These are phyloP conservation scores for Fregata magnificens DNA, from an alignment of 2,113 vertebrate species.

Conservation along the genomic window DNA sequence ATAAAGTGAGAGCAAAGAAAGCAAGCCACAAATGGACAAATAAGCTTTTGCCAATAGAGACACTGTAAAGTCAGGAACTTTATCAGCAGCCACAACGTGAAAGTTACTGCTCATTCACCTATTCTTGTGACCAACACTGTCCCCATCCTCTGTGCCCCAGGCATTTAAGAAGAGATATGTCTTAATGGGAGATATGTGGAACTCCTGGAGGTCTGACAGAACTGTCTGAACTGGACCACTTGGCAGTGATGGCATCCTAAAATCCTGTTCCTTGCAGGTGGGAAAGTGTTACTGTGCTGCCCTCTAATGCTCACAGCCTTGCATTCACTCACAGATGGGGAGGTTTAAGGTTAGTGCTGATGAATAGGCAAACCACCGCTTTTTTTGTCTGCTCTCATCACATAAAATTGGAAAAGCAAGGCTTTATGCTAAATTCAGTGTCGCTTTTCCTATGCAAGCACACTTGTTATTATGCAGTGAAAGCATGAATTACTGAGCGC, in stretches of 20 bases:
- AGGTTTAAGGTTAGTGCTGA: background rate
- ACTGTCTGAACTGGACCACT: background rate
- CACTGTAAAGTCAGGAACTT: background rate
- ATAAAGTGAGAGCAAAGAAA: background rate
- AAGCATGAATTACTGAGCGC: background rate
- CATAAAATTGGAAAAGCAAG: background rate
- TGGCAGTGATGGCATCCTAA: background rate
- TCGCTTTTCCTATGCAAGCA: background rate
- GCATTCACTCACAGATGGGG: background rate
- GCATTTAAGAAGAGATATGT: background rate
- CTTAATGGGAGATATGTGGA: background rate
- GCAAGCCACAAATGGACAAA: background rate
- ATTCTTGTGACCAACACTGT: background rate
- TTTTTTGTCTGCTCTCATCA: background rate
- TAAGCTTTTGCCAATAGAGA: background rate
- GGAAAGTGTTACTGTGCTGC: slow-evolving; percentile 64
- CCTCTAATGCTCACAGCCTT: slow-evolving; percentile 58
- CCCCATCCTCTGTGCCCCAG: background rate
- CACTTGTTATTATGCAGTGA: background rate
- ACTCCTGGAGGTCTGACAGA: background rate
- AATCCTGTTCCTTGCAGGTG: background rate
- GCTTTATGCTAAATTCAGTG: background rate
- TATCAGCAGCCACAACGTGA: background rate
- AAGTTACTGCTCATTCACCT: background rate
- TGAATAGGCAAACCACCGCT: background rate